Evolutionary conservation across 2,888 invertebrate species (phyloP), one percentile per base, ranked within the genome.

Genomic region (Tetragnatha montana): DNA sequence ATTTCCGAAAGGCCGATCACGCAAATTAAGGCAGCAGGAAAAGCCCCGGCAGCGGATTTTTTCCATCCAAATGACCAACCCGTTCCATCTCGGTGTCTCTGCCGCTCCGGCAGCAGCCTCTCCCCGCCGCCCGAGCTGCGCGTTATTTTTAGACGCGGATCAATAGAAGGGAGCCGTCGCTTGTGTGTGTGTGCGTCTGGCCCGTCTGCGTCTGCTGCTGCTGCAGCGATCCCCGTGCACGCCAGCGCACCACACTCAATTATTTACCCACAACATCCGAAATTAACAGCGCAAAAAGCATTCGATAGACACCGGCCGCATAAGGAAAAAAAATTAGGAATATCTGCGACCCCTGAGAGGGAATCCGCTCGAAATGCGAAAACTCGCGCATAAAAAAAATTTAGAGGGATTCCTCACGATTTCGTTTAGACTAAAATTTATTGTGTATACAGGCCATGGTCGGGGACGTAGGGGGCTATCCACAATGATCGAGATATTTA

Each of bases 81-180:
- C 81, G 76, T 76, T 81, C 82, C 79, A 71, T 81, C 83, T 80
- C 78, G 69, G 74, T 51, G 78, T 35, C 84, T 73, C 35, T 51
- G 69, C 73, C 68, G 70, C 80, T 21, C 73, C 74, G 79, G 81
- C 90, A 17, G 60, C 60, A 60, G 60, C 60, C 60, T 60, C 60
- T 60, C 60, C 87, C 90, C 79, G 90, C 78, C 60, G 89, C 81
- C 71, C 81, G 76, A 90, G 90, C 90, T 90, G 83, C 80, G 75
- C 90, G 87, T 90, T 90, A 90, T 90, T 90, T 90, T 90, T 90
- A 90, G 90, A 87, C 81, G 82, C 87, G 76, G 89, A 90, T 90
- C 90, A 90, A 90, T 90, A 90, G 70, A 51, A 83, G 80, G 81
- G 71, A 78, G 78, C 81, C 81, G 73, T 74, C 74, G 68, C 69